Conservation (phyloP, 2,113 vertebrate genomes). For the Phalacrocorax carbo region DNA sequence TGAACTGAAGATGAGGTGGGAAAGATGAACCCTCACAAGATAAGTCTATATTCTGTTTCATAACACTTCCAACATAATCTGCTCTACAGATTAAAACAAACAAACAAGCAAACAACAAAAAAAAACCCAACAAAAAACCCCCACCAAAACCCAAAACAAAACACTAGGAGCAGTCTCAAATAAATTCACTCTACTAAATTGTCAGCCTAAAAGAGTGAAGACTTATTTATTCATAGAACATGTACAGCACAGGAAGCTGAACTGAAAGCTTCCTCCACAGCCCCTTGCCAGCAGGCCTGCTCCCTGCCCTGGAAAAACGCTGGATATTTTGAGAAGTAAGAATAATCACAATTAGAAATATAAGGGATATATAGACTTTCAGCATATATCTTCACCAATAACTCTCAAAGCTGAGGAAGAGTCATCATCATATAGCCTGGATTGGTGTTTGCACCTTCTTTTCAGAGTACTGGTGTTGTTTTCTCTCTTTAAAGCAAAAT, state of each 20-base stretch:
- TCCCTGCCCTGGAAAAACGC: neutral
- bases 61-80: neutral
- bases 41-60: conserved; percentile 3
- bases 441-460: neutral
- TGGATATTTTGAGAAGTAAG: neutral
- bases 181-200: neutral
- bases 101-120: no score
- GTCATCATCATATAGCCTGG: neutral
- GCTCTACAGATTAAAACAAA: neutral
- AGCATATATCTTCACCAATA: neutral
- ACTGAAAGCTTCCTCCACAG: neutral
- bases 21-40: neutral
- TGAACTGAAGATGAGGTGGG: conserved; percentile 41
- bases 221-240: neutral
- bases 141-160: no score
- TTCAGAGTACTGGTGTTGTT: neutral
- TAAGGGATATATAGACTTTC: neutral
- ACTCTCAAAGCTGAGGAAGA: neutral
- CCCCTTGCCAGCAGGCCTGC: rapidly evolving
- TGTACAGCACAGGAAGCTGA: neutral
- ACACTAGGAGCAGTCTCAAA: neutral
- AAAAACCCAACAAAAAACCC: no score
- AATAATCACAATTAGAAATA: neutral
- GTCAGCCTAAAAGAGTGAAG: neutral
- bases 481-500: neutral